Evolutionary conservation across 2,113 vertebrate species (phyloP).

Genomic region (Cynoglossus semilaevis): DNA sequence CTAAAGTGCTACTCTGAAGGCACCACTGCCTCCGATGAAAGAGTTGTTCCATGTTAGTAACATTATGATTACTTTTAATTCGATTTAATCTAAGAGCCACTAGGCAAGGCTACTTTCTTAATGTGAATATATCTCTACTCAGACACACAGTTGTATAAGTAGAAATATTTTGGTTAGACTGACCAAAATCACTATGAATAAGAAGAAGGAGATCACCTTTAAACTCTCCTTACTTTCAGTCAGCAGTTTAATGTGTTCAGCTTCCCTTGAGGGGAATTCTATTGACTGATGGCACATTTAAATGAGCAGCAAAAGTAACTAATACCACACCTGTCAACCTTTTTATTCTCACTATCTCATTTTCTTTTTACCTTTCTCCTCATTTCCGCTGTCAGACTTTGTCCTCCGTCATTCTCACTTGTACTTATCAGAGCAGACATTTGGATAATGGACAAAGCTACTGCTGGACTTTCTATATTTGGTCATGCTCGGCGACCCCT

Average conservation of each 20-base stretch:
- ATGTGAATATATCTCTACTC: no score
- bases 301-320: constrained; percentile 31
- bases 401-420: constrained; percentile 72
- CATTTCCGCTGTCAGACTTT: constrained; percentile 69
- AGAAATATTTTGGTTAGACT: no score
- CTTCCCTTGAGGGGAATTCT: constrained; percentile 29
- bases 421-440: constrained; percentile 76
- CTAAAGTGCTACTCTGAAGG: background rate
- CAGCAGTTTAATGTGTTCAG: constrained; percentile 32
- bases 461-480: constrained; percentile 73
- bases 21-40: background rate
- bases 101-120: no score
- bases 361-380: constrained; percentile 57
- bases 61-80: no score
- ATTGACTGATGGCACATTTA: constrained; percentile 39
- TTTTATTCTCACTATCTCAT: constrained; percentile 54
- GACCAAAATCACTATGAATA: background rate
- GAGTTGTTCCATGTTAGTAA: no score
- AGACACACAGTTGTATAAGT: no score
- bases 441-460: constrained; percentile 73
- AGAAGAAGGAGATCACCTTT: background rate
- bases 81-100: constrained; percentile 13
- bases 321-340: constrained; percentile 58
- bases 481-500: constrained; percentile 73
- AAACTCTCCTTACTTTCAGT: no score